Conservation (phyloP, 2,797 vertebrate species). For the Tenualosa thibaudeaui region DNA sequence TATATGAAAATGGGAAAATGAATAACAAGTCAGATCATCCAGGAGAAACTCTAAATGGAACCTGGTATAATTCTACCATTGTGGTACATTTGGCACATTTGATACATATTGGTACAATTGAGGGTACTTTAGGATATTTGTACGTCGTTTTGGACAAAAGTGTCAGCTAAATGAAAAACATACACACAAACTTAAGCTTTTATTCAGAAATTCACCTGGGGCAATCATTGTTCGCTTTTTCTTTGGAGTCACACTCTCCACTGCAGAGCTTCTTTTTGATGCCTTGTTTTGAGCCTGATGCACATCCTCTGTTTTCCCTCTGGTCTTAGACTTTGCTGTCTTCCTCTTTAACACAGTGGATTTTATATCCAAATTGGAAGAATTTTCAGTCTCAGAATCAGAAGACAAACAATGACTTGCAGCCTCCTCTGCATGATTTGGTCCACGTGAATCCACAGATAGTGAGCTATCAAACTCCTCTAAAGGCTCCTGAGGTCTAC, state of each 20-base stretch:
- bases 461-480: neutral
- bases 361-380: neutral
- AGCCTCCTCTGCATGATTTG: neutral
- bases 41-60: neutral
- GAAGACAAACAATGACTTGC: neutral
- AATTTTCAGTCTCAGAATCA: neutral
- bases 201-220: neutral
- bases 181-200: neutral
- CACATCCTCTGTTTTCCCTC: neutral
- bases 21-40: neutral
- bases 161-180: neutral
- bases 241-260: neutral
- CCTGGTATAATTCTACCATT: neutral
- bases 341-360: neutral
- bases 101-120: no score
- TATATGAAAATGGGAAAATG: neutral
- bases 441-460: neutral
- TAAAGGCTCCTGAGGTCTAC: neutral
- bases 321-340: neutral
- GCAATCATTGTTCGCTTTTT: neutral
- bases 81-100: no score
- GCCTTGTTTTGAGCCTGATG: no score
- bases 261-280: neutral
- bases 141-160: neutral
- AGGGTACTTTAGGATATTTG: no score